phyloP scores from a whole-genome alignment of 2,797 vertebrate species.

The Ptychadena robeensis region DNA sequence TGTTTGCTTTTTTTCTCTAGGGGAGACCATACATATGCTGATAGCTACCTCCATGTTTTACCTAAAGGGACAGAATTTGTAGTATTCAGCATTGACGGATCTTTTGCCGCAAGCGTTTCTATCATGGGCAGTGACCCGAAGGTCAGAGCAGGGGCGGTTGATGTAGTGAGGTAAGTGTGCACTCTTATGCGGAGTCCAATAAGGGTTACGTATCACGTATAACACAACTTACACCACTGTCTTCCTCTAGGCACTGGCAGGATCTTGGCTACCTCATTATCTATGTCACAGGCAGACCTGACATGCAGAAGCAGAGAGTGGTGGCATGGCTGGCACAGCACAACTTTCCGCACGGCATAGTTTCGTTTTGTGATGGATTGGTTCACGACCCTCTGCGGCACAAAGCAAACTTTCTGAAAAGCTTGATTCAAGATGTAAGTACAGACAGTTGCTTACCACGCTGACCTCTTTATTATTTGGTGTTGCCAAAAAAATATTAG shows the following conservation, averaged over 20 bases:
- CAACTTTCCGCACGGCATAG: constrained; percentile 97
- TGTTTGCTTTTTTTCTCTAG: constrained; percentile 74
- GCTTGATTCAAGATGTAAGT: constrained; percentile 90
- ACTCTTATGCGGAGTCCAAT: background rate
- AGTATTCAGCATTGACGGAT: constrained; percentile 98
- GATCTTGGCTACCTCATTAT: constrained; percentile 98
- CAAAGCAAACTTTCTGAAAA: constrained; percentile 96
- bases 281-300: constrained; percentile 95
- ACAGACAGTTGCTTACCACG: no score
- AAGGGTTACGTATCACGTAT: background rate
- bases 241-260: constrained; percentile 90
- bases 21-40: constrained; percentile 95
- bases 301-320: constrained; percentile 99
- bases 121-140: constrained; percentile 99
- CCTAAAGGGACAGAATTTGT: constrained; percentile 93
- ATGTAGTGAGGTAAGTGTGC: constrained; percentile 89
- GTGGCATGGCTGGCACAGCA: constrained; percentile 98
- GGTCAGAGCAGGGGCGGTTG: constrained; percentile 94
- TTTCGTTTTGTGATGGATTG: constrained; percentile 96
- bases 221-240: background rate
- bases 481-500: no score
- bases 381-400: constrained; percentile 96
- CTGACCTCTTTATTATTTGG: background rate
- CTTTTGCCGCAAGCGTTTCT: constrained; percentile 98
- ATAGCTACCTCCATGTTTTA: constrained; percentile 95